phyloP scores from a whole-genome alignment of 2,797 vertebrate genomes.

The Otolemur crassicaudatus region DNA sequence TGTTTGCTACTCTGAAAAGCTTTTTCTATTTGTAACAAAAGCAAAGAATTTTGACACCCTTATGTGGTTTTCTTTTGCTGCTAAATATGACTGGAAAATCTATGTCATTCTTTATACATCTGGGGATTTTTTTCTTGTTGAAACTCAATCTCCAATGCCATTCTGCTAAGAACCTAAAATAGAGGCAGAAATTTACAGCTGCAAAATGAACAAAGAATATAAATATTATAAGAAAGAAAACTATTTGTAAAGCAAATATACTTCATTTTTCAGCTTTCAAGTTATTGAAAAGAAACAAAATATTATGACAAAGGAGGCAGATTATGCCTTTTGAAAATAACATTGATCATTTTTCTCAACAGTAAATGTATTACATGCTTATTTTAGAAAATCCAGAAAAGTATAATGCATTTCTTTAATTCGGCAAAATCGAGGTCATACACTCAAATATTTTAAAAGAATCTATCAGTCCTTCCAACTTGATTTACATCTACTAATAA shows the following conservation, averaged over 20 bases:
- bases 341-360: background rate
- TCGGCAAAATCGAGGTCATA: conserved; percentile 20
- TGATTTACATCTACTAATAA: background rate
- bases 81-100: conserved; percentile 57
- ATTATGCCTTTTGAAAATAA: conserved; percentile 58
- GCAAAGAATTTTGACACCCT: background rate
- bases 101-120: conserved; percentile 64
- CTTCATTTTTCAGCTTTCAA: conserved; percentile 64
- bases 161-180: conserved; percentile 60
- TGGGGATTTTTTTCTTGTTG: conserved; percentile 59
- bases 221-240: conserved; percentile 52
- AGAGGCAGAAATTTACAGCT: conserved; percentile 54
- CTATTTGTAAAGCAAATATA: conserved; percentile 43
- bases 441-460: conserved; percentile 20
- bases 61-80: conserved; percentile 5
- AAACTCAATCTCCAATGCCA: conserved; percentile 54
- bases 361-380: conserved; percentile 18
- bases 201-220: conserved; percentile 60
- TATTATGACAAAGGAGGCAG: conserved; percentile 35
- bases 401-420: background rate
- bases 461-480: background rate
- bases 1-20: background rate
- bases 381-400: conserved; percentile 47
- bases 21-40: conserved; percentile 9
- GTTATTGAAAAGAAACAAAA: conserved; percentile 60